Evolutionary conservation across 2,797 vertebrate genomes (phyloP), one percentile per base, ranked within the genome.

Genomic region (Gorsachius magnificus): DNA sequence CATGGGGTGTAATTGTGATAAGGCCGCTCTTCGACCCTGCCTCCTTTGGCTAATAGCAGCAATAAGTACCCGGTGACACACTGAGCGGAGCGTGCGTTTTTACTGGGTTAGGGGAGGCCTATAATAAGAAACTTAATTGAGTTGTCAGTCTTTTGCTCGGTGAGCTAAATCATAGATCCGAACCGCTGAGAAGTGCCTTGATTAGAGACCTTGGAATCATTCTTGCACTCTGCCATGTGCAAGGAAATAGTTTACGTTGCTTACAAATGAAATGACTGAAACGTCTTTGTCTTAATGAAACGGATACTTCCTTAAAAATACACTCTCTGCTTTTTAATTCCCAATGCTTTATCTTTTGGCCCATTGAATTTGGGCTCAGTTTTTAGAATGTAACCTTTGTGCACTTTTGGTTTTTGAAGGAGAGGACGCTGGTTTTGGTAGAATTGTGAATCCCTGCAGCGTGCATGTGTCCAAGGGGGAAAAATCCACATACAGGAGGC

Each of bases 351-450:
- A n/a, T 45, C 38, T 25, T 70, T 48, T 26, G 48, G 5, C 54
- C 10, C 4, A 6, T 25, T 72, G 24, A 24, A 20, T 65, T 57
- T 8, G 1, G 5, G 16, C 35, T 54, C 43, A 0, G 9, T 12
- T 10, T 72, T 58, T 31, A 19, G 24, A 29, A 24, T 4, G 12
- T 7, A n/a, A 20, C 33, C 71, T 84, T 87, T 74, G 54, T 25
- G 29, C 24, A 35, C 63, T 24, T 26, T 31, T 31, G 28, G 28
- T 15, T 46, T 58, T 86, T 83, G 33, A 33, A 48, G 77, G 71
- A 82, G 61, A 26, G 35, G 33, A 60, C 11, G 16, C 63, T 22
- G 35, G 5, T 9, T 79, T 38, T 0, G 6, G 28, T 18, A 4
- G 54, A 46, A 82, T 60, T 29, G 45, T 72, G 58, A 31, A 0